Percentiles rank a stretch among this genome's conserved stretches.
Evolutionary conservation across 2,113 vertebrate species (phyloP).

Genomic region (Myanophis thanlyinensis): DNA sequence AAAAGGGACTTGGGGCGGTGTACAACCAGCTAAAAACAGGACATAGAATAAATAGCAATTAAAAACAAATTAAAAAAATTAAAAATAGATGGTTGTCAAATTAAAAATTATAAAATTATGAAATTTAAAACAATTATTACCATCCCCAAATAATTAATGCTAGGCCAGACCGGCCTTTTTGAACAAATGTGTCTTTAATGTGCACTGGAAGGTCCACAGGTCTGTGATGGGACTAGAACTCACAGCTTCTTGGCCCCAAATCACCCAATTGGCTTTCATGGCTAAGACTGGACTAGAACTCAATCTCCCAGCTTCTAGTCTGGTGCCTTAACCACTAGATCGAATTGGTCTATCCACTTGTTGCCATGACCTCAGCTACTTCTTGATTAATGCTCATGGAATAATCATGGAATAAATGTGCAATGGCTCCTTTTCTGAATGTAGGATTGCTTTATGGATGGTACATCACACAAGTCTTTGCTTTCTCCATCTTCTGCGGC

Average conservation of each 20-base stretch:
- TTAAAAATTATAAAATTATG: too few species aligned
- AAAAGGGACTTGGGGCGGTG: too few species aligned
- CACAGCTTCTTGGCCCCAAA: not conserved
- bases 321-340: not conserved
- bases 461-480: not conserved
- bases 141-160: too few species aligned
- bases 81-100: too few species aligned
- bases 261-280: not conserved
- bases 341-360: not conserved
- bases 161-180: too few species aligned
- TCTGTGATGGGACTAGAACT: not conserved
- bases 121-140: too few species aligned
- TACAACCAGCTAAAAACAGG: too few species aligned
- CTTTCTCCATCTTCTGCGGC: not conserved
- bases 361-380: not conserved
- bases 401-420: not conserved
- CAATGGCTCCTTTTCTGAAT: not conserved
- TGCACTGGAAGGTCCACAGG: too few species aligned
- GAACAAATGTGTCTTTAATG: too few species aligned
- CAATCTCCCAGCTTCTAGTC: not conserved
- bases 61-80: too few species aligned
- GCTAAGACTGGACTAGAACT: not conserved
- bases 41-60: too few species aligned
- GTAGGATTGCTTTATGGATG: not conserved
- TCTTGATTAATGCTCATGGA: not conserved